Evolutionary conservation across 2,888 invertebrate species (phyloP).

Genomic region (Drosophila meridionalis): DNA sequence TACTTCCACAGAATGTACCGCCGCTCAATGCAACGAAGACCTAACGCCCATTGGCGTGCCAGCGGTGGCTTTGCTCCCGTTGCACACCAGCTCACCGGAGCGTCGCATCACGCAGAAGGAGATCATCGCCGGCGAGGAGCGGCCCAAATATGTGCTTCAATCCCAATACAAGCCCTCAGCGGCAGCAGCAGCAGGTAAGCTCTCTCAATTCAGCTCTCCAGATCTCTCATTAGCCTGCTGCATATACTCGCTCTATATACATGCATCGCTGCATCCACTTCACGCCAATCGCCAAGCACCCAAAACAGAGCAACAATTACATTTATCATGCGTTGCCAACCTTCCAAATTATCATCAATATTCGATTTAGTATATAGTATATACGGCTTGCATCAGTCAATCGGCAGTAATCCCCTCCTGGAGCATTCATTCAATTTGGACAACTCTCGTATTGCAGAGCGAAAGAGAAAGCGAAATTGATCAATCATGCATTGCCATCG

Average conservation of each 20-base stretch:
- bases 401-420: not conserved
- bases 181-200: slow-evolving; percentile 53
- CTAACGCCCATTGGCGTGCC: slow-evolving; percentile 82
- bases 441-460: not conserved
- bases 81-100: slow-evolving; percentile 85
- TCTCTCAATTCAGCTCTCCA: not conserved
- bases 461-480: slow-evolving; percentile 8
- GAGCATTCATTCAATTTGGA: slow-evolving; percentile 19
- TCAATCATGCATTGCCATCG: slow-evolving; percentile 1
- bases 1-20: slow-evolving; percentile 79
- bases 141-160: slow-evolving; percentile 86
- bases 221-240: slow-evolving; percentile 21
- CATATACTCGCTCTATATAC: slow-evolving; percentile 23
- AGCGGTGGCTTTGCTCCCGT: slow-evolving; percentile 84
- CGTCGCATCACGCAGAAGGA: slow-evolving; percentile 87
- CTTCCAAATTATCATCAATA: slow-evolving; percentile 17
- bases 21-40: slow-evolving; percentile 83
- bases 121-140: slow-evolving; percentile 88
- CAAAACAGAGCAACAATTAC: slow-evolving; percentile 19
- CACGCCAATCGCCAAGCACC: slow-evolving; percentile 27
- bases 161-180: slow-evolving; percentile 82
- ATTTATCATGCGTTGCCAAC: slow-evolving; percentile 25
- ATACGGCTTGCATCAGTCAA: not conserved
- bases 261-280: slow-evolving; percentile 6
- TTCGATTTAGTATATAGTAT: not conserved